Percentiles rank a stretch among this genome's conserved stretches.
These are phyloP conservation scores for Cynodonichthys magdalenae DNA, from an alignment of 2,797 vertebrate genomes.

Conservation along the genomic window DNA sequence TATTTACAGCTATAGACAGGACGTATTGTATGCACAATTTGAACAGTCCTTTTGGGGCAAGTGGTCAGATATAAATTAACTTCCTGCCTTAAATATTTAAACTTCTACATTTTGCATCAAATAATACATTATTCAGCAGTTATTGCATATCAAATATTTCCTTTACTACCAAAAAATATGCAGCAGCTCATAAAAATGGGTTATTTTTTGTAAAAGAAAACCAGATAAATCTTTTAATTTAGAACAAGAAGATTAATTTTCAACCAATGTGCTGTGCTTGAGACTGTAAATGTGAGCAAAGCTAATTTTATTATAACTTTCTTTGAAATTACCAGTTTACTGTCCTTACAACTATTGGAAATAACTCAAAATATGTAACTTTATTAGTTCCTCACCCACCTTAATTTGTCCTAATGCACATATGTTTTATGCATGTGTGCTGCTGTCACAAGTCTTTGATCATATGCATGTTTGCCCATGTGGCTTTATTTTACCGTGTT, in stretches of 20 bases:
- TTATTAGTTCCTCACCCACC: neutral
- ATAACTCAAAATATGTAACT: neutral
- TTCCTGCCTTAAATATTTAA: too few relatives aligned
- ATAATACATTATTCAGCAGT: too few relatives aligned
- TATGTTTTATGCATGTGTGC: neutral
- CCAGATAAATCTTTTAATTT: too few relatives aligned
- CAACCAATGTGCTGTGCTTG: neutral
- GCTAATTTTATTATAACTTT: neutral
- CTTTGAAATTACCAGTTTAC: neutral
- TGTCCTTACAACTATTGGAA: neutral
- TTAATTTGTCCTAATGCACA: neutral
- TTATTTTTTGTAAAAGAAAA: too few relatives aligned
- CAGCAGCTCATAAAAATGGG: too few relatives aligned
- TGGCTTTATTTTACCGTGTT: slow-evolving; percentile 11
- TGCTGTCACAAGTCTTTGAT: neutral
- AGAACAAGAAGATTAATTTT: neutral
- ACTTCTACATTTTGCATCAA: too few relatives aligned
- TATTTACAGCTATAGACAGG: too few relatives aligned
- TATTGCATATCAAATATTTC: too few relatives aligned
- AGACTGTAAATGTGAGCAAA: neutral
- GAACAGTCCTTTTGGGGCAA: too few relatives aligned
- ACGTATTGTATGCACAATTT: too few relatives aligned
- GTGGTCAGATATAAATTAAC: too few relatives aligned
- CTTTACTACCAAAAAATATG: too few relatives aligned
- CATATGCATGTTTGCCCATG: neutral